Evolutionary conservation across 2,888 invertebrate genomes (phyloP).

Genomic region (Macaria liturata): DNA sequence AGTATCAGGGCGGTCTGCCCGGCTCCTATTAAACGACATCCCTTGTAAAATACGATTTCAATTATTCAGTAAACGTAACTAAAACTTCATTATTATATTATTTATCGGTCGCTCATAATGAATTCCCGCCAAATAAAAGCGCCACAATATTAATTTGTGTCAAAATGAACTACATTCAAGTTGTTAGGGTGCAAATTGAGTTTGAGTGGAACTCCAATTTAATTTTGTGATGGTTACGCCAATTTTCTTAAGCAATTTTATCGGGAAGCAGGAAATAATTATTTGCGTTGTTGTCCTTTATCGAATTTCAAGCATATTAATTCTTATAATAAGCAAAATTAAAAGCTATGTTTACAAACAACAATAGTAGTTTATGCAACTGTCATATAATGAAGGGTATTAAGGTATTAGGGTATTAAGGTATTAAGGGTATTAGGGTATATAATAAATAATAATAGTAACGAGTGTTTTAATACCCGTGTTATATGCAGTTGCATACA

Average conservation of each 20-base stretch:
- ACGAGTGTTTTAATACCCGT: too few species aligned
- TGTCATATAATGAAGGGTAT: too few species aligned
- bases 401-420: too few species aligned
- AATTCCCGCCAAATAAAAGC: slow-evolving; percentile 22
- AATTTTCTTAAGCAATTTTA: background rate
- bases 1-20: slow-evolving; percentile 55
- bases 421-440: too few species aligned
- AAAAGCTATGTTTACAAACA: too few species aligned
- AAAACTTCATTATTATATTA: slow-evolving; percentile 31
- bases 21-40: slow-evolving; percentile 41
- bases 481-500: too few species aligned
- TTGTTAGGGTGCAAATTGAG: slow-evolving; percentile 16
- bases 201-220: slow-evolving; percentile 5
- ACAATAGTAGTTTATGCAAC: too few species aligned
- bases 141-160: slow-evolving; percentile 27
- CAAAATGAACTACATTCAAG: slow-evolving; percentile 24
- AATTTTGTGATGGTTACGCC: background rate
- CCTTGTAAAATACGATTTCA: slow-evolving; percentile 36
- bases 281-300: too few species aligned
- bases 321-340: too few species aligned
- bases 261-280: too few species aligned
- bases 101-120: slow-evolving; percentile 20
- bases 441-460: too few species aligned
- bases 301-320: too few species aligned
- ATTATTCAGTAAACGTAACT: slow-evolving; percentile 36